Evolutionary conservation across 2,797 vertebrate genomes (phyloP).

Genomic region (Pitangus sulphuratus): DNA sequence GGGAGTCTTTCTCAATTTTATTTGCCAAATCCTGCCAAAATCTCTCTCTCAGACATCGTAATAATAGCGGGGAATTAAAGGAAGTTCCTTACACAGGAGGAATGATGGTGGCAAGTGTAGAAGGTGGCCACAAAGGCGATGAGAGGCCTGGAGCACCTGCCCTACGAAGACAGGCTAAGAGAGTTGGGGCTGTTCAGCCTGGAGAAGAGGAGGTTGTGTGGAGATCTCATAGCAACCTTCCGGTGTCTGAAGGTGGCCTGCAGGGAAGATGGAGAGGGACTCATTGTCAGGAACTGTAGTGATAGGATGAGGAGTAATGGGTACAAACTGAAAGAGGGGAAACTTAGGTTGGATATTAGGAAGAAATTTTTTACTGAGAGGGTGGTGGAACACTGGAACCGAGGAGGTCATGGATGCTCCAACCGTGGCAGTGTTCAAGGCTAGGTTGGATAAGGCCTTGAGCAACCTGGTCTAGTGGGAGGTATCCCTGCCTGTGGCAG

Average conservation of each 20-base stretch:
- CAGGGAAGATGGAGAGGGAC: neutral
- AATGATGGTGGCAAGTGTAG: neutral
- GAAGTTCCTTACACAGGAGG: neutral
- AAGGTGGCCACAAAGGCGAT: neutral
- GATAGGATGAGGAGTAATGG: neutral
- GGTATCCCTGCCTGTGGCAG: neutral
- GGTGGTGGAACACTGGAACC: neutral
- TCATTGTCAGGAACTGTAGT: neutral
- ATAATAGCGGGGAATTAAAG: neutral
- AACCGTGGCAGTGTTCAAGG: neutral
- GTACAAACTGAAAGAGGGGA: neutral
- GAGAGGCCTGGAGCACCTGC: neutral
- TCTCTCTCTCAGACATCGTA: neutral
- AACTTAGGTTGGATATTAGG: neutral
- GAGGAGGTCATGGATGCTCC: neutral
- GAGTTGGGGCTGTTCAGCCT: neutral
- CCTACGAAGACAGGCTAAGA: fast-evolving
- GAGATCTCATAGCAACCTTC: neutral
- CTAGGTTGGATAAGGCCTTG: neutral
- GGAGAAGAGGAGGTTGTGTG: neutral
- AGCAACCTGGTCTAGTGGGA: neutral
- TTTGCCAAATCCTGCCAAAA: neutral
- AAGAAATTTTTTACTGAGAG: neutral
- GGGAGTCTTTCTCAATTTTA: neutral
- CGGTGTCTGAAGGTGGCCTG: neutral